A percentile compares a stretch with the other conserved stretches of the same genome.
phyloP scores from a whole-genome alignment of 2,888 invertebrate genomes.

The Caenorhabditis doughertyi region DNA sequence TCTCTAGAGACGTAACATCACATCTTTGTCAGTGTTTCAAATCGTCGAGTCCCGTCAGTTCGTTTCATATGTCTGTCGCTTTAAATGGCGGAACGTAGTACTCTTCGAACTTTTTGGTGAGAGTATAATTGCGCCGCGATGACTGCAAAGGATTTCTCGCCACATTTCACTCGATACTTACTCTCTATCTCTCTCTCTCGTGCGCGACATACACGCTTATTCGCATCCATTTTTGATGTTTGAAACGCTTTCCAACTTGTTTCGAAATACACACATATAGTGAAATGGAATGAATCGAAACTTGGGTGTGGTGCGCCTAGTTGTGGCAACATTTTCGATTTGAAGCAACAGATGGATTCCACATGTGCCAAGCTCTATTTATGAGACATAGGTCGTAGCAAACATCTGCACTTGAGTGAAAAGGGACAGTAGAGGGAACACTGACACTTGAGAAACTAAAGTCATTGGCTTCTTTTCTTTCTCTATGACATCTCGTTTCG shows the following conservation, averaged over 20 bases:
- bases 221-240: slow-evolving; percentile 62
- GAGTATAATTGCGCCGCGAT: slow-evolving; percentile 48
- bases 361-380: slow-evolving; percentile 40
- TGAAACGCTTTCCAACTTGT: slow-evolving; percentile 43
- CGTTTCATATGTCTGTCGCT: slow-evolving; percentile 8
- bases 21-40: slow-evolving; percentile 25
- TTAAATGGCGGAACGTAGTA: slow-evolving; percentile 6
- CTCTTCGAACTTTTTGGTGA: slow-evolving; percentile 41
- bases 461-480: slow-evolving; percentile 36
- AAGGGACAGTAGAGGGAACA: slow-evolving; percentile 24
- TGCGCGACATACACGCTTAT: slow-evolving; percentile 27
- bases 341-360: slow-evolving; percentile 43
- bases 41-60: neutral
- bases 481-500: slow-evolving; percentile 14
- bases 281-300: slow-evolving; percentile 20
- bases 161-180: slow-evolving; percentile 48
- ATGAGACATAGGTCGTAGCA: slow-evolving; percentile 34
- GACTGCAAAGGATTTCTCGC: slow-evolving; percentile 46
- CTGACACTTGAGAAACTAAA: slow-evolving; percentile 22
- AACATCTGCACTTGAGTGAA: slow-evolving; percentile 55
- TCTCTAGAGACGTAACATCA: neutral
- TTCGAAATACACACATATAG: slow-evolving; percentile 28
- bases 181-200: slow-evolving; percentile 18
- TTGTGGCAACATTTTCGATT: slow-evolving; percentile 45
- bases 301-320: slow-evolving; percentile 29